These are phyloP conservation scores for Sigmodon hispidus DNA, from an alignment of 2,113 vertebrate genomes.

Conservation along the genomic window DNA sequence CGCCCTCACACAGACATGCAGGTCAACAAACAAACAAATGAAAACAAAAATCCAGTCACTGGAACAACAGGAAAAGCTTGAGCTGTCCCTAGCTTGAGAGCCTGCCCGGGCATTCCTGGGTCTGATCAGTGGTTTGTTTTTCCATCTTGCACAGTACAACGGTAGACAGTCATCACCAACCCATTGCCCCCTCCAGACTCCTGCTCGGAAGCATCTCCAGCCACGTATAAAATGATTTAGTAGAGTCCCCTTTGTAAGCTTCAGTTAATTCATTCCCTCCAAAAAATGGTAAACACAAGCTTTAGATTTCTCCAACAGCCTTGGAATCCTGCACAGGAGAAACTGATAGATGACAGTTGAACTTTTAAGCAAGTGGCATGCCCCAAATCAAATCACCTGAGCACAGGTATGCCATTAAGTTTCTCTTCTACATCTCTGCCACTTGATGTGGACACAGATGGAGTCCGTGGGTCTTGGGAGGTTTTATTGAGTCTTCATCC, in stretches of 20 bases:
- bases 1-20: not conserved
- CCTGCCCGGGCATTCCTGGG: not conserved
- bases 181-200: not conserved
- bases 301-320: not conserved
- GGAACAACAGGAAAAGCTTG: not conserved
- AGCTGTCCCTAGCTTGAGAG: no score
- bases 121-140: not conserved
- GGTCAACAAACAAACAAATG: not conserved
- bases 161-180: not conserved
- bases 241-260: not conserved
- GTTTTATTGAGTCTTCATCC: not conserved
- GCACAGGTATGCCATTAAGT: fast-evolving
- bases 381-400: not conserved
- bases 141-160: not conserved
- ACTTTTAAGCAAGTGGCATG: fast-evolving
- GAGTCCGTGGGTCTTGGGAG: not conserved
- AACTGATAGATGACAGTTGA: not conserved
- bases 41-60: not conserved
- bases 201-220: no score
- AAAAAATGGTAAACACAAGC: not conserved
- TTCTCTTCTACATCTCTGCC: not conserved
- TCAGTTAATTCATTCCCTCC: not conserved
- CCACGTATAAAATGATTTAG: not conserved
- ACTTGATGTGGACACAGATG: not conserved
- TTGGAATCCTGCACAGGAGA: not conserved